phyloP scores from a whole-genome alignment of 2,888 invertebrate genomes.

The Rhamnusium bicolor region DNA sequence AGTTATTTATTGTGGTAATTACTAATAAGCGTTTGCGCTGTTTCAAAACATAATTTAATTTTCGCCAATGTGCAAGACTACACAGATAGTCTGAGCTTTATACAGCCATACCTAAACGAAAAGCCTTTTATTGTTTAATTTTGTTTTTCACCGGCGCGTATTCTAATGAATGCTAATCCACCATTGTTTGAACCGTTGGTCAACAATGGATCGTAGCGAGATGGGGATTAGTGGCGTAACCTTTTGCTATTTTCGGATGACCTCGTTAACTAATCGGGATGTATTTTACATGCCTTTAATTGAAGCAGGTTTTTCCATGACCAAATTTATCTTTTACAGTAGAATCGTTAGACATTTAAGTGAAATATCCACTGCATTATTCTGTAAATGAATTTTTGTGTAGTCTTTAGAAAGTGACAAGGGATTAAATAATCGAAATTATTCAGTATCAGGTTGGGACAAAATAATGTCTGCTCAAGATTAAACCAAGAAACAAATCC shows the following conservation, averaged over 20 bases:
- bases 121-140: constrained; percentile 46
- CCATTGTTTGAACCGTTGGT: constrained; percentile 20
- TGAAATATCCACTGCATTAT: neutral
- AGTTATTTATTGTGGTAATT: constrained; percentile 10
- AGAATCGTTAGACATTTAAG: neutral
- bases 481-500: too few relatives aligned
- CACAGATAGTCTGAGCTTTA: neutral
- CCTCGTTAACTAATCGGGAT: constrained; percentile 22
- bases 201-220: constrained; percentile 22
- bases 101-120: constrained; percentile 22
- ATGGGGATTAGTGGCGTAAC: constrained; percentile 26
- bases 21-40: neutral
- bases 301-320: constrained; percentile 9
- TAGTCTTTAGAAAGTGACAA: constrained; percentile 1
- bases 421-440: neutral
- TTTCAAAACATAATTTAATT: constrained; percentile 10
- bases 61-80: constrained; percentile 4
- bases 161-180: constrained; percentile 25
- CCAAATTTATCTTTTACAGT: neutral
- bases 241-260: constrained; percentile 20
- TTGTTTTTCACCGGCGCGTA: constrained; percentile 34
- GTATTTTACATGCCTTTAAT: constrained; percentile 27
- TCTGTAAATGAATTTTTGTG: constrained; percentile 13
- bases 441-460: too few relatives aligned
- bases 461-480: too few relatives aligned